Base-by-base conservation (phyloP, 1,140 invertebrate species). In the Temnothorax curvispinosus region DNA sequence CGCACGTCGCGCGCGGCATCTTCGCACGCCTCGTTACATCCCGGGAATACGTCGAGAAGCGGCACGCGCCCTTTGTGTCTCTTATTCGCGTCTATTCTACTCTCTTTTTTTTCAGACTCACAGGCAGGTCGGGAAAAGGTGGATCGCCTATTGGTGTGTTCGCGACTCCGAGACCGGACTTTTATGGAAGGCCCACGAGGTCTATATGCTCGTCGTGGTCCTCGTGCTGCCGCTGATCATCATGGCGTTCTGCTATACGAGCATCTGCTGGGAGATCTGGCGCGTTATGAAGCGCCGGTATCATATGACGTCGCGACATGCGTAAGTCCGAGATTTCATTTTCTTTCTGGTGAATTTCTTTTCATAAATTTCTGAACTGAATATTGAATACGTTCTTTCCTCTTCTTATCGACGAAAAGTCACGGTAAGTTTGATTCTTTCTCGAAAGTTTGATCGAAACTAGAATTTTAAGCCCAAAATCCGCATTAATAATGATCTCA, bases 221-320 rank as follows among this genome's bases (percentile, higher is more conserved):
- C 95, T 97, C 1, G 92, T 97, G 0, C 88, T 97, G 0, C 97
- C 97, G 0, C 95, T 97, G 3, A 91, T 92, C 35, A 96, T 97
- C 52, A 97, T 97, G 97, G 96, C 94, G 3, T 96, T 96, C 82
- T 96, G 97, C 65, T 97, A 97, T 90, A 94, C 95, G 5, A 95
- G 96, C 82, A 97, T 97, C 87, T 97, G 97, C 90, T 96, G 96
- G 93, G 97, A 97, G 92, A 96, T 97, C 52, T 97, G 97, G 96
- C 95, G 94, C 54, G 96, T 96, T 5, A 96, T 96, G 95, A 94
- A 96, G 87, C 92, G 95, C 44, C 91, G 96, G 84, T 95, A 95
- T 67, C 93, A 96, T n/a, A 96, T 96, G 96, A 96, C 96, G 41
- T 95, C 95, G 11, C 94, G 95, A 77, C 94, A 95, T 85, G 94